Percentiles rank a stretch among this genome's conserved stretches.
These are phyloP conservation scores for Misgurnus anguillicaudatus DNA, from an alignment of 2,113 vertebrate species.

Conservation along the genomic window DNA sequence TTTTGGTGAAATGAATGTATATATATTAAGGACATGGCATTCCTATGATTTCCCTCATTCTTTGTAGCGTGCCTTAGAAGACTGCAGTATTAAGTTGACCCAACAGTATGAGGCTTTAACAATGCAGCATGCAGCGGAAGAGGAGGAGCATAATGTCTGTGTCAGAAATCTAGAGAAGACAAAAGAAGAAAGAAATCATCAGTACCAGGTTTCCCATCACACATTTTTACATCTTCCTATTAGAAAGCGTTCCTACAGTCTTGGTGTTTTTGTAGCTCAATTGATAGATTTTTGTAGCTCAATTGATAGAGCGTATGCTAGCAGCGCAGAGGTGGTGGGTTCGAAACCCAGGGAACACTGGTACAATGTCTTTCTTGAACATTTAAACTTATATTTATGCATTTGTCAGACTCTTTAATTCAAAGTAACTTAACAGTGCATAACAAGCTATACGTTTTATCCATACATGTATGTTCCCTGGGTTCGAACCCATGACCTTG, in stretches of 20 bases:
- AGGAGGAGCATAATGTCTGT: conserved; percentile 77
- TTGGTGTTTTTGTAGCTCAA: background rate
- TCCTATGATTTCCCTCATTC: conserved; percentile 4
- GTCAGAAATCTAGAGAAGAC: conserved; percentile 76
- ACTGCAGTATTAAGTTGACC: conserved; percentile 55
- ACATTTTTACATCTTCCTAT: background rate
- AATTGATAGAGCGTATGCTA: background rate
- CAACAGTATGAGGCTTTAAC: conserved; percentile 73
- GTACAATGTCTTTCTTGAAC: no score
- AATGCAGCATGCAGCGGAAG: conserved; percentile 77
- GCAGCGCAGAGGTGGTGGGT: no score
- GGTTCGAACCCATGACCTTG: no score
- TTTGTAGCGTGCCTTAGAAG: conserved; percentile 77
- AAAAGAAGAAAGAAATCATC: conserved; percentile 79
- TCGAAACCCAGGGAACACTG: no score
- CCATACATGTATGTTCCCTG: no score
- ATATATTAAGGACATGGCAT: background rate
- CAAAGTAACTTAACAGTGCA: no score
- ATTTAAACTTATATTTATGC: no score
- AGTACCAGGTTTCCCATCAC: conserved; percentile 75
- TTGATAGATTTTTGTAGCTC: background rate
- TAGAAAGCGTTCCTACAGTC: no score
- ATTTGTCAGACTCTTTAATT: no score
- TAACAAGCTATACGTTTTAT: no score
- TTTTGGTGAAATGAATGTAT: no score